These are phyloP conservation scores for Rallus crepitans DNA, from an alignment of 2,797 vertebrate genomes.

Conservation along the genomic window DNA sequence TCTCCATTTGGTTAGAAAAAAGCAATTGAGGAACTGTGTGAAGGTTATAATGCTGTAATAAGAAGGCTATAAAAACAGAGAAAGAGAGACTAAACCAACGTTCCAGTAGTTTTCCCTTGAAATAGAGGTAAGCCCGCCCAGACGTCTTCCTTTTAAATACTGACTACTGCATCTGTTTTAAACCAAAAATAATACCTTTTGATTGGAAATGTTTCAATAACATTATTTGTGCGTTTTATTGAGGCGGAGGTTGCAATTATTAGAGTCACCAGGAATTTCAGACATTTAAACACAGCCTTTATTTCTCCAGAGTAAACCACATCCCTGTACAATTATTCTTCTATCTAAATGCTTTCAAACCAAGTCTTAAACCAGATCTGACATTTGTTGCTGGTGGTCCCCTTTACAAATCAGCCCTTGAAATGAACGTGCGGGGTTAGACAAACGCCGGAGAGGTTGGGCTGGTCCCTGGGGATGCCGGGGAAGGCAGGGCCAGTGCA, in stretches of 20 bases:
- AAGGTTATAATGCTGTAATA: constrained; percentile 32
- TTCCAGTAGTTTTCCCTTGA: constrained; percentile 63
- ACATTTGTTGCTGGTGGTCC: constrained; percentile 76
- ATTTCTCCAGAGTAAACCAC: constrained; percentile 79
- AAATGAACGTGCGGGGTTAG: background rate
- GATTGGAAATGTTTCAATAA: constrained; percentile 77
- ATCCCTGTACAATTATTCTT: constrained; percentile 79
- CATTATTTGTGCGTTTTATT: constrained; percentile 81
- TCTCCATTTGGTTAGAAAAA: constrained; percentile 17
- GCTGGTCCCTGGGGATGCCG: background rate
- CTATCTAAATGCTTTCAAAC: constrained; percentile 79
- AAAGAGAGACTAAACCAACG: constrained; percentile 18
- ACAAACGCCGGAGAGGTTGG: background rate
- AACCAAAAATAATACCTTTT: constrained; percentile 80
- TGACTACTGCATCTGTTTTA: constrained; percentile 74
- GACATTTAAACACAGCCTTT: constrained; percentile 77
- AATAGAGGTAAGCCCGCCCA: constrained; percentile 72
- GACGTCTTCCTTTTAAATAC: constrained; percentile 73
- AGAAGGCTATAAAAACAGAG: constrained; percentile 52
- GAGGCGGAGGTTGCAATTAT: constrained; percentile 80
- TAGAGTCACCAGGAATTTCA: constrained; percentile 79
- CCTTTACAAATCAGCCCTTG: constrained; percentile 11
- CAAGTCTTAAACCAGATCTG: constrained; percentile 64
- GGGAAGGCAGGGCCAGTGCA: background rate
- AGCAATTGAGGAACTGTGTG: background rate